Evolutionary conservation across 2,888 invertebrate genomes (phyloP), one percentile per base, ranked within the genome.

Genomic region (Meiosimyza platycephala): DNA sequence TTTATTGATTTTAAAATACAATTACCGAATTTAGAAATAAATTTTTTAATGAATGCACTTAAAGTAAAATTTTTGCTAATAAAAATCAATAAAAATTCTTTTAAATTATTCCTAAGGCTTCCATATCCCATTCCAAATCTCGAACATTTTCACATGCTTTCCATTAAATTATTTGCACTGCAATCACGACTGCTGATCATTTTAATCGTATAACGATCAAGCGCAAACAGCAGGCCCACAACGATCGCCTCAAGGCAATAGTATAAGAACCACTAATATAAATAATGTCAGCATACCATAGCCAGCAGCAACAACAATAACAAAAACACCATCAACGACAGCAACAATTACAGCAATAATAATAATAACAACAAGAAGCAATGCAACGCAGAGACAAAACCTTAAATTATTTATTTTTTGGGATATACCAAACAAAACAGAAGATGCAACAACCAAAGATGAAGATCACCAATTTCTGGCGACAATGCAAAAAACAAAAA

Each of bases 241-340:
- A 57, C 67, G 71, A 76, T 73, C 65, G 65, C 76, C 76, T 72
- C 70, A 51, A 66, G 75, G 65, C 5, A 51, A 67, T 67, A 47
- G 48, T 9, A 63, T 54, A 62, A 70, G 63, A 63, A 70, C 70
- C 70, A 13, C 54, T 70, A 70, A 70, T 70, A 70, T 70, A 70
- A 70, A 70, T 70, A 70, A 70, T 70, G 62, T 63, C 70, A 70
- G 51, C 51, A 28, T 59, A 52, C 68, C 69, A 51, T 11, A 33
- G 7, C 7, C n/a, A 40, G n/a, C 16, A 3, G 55, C n/a, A 67
- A 33, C 67, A 70, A 62, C 11, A 70, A 60, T 5, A 70, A 18
- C 60, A 66, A 40, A 69, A 73, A 47, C 69, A 55, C 51, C 64
- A 65, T 6, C 59, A 18, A 67, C 52, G 40, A n/a, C n/a, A 66